Base-by-base conservation (phyloP, 2,113 vertebrate genomes). In the Notothenia rossii region DNA sequence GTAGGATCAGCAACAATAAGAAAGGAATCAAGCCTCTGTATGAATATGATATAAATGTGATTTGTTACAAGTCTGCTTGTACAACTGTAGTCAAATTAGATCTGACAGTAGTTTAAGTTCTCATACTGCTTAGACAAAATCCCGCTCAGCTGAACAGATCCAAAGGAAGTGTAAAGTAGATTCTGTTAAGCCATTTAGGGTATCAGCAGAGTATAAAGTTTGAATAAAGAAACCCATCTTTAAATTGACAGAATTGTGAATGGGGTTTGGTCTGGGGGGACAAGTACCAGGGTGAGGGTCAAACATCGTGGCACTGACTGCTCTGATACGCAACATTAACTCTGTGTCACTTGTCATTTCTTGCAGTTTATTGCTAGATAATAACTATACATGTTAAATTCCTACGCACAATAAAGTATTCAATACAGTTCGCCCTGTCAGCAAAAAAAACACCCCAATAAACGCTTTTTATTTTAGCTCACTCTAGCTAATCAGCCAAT, bases 281-380 rank as follows among this genome's bases (percentile, higher is more conserved):
- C 12, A 22, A 63, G 17, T 1, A 64, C 55, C 46, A 69, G 51
- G 72, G 45, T 53, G 50, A 48, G 65, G 56, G 62, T 62, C 46
- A 71, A 69, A 25, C 70, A 73, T 48, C 51, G 56, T 84, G 77
- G 50, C 77, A 79, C 45, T 10, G 45, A 75, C 20, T 40, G 45
- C 64, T 53, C 62, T 36, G 20, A 53, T 55, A 78, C 43, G 72
- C 55, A 46, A 1, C 68, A 33, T 58, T 9, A 10, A 36, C 50
- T 53, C 43, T 11, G n/a, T 7, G n/a, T 7, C 43, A 61, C 49
- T 53, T 58, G 7, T 51, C 14, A n/a, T 13, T 25, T 33, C 13
- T 53, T 40, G 2, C 15, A 51, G 22, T 54, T 5, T 11, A 6
- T 1, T 11, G 5, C 17, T 7, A 40, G 7, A 40, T 40, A 40